phyloP scores from a whole-genome alignment of 2,113 vertebrate species.

The Erythrocercus mccallii region DNA sequence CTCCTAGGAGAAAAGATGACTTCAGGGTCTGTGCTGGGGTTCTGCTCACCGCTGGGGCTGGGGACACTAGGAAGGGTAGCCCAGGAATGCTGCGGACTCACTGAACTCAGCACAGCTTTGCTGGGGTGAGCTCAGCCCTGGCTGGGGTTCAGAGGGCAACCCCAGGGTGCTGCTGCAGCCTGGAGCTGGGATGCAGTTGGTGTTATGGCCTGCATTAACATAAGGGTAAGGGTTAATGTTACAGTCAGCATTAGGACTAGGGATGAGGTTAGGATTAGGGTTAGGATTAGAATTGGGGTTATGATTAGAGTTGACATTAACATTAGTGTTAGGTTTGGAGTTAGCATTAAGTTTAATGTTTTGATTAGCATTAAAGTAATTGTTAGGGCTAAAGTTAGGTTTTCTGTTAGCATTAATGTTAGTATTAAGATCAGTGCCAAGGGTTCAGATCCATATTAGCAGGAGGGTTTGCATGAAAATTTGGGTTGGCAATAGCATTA shows the following conservation, averaged over 20 bases:
- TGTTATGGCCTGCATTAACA: accelerated
- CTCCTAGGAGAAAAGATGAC: background rate
- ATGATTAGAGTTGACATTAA: background rate
- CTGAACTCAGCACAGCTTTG: accelerated
- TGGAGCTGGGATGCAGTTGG: background rate
- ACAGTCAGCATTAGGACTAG: background rate
- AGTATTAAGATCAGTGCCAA: background rate
- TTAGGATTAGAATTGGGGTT: too few species aligned
- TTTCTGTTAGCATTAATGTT: background rate
- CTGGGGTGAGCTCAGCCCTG: background rate
- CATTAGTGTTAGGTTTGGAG: background rate
- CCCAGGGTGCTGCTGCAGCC: background rate
- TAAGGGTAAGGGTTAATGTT: background rate
- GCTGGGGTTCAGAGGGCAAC: background rate
- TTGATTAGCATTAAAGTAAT: background rate
- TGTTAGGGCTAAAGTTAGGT: background rate
- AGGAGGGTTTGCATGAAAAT: background rate
- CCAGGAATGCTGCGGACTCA: accelerated
- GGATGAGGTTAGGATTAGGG: too few species aligned
- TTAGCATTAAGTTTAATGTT: background rate
- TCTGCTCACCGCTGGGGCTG: accelerated
- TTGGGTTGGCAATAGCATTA: background rate
- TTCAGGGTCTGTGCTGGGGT: accelerated
- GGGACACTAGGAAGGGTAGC: background rate
- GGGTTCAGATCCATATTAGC: background rate